phyloP scores from a whole-genome alignment of 2,113 vertebrate species.

The Fukomys damarensis region DNA sequence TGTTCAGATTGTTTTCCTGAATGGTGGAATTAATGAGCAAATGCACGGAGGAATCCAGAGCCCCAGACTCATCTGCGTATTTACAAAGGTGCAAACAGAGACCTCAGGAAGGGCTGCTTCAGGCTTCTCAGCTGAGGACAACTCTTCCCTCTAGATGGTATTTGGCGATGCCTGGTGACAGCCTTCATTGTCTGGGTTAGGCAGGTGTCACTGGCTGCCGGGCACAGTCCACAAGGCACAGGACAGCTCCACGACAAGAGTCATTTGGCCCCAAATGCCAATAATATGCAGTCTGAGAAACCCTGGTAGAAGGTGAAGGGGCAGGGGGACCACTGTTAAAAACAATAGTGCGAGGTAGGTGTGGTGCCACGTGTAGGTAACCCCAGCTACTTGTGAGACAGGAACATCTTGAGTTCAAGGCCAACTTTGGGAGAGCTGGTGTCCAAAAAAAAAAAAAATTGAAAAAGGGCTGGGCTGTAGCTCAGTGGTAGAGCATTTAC shows the following conservation, averaged over 20 bases:
- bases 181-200: not conserved
- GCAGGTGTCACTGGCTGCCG: accelerated
- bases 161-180: too few relatives aligned
- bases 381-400: not conserved
- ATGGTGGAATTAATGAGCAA: too few relatives aligned
- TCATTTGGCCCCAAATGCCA: too few relatives aligned
- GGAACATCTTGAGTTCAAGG: not conserved
- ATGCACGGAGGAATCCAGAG: not conserved
- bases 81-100: not conserved
- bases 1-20: not conserved
- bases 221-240: not conserved
- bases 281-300: not conserved
- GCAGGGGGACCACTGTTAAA: accelerated
- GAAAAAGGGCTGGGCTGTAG: not conserved
- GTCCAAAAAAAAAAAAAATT: not conserved
- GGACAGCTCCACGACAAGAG: too few relatives aligned
- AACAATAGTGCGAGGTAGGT: not conserved
- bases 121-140: not conserved
- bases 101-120: not conserved
- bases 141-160: not conserved
- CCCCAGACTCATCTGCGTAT: not conserved
- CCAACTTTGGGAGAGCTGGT: not conserved
- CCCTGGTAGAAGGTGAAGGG: accelerated
- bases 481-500: not conserved
- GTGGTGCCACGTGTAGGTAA: not conserved